phyloP scores from a whole-genome alignment of 2,888 invertebrate species.

The Serrognathus titanus region DNA sequence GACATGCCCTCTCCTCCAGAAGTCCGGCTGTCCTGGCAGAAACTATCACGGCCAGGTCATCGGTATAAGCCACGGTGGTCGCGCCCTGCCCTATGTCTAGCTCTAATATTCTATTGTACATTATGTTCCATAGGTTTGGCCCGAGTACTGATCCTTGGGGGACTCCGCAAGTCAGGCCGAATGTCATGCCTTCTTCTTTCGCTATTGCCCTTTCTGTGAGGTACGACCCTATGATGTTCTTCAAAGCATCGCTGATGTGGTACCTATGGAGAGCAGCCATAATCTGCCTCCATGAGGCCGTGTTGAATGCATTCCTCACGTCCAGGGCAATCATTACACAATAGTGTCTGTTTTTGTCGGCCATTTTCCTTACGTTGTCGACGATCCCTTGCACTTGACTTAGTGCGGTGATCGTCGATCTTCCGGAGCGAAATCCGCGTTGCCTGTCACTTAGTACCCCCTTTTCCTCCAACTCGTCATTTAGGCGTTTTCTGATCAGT shows the following conservation, averaged over 20 bases:
- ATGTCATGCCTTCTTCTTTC: too few species aligned
- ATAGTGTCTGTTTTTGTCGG: too few species aligned
- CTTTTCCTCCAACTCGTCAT: slow-evolving; percentile 17
- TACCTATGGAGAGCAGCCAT: too few species aligned
- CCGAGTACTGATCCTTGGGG: not conserved
- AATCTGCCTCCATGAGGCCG: too few species aligned
- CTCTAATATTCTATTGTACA: not conserved
- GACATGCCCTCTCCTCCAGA: not conserved
- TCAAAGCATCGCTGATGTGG: too few species aligned
- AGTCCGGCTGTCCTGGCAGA: not conserved
- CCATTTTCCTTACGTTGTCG: too few species aligned
- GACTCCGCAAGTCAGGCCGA: too few species aligned
- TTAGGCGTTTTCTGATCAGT: slow-evolving; percentile 25
- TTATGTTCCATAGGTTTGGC: not conserved
- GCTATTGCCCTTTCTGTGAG: too few species aligned
- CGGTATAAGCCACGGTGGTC: not conserved
- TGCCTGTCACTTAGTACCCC: slow-evolving; percentile 12
- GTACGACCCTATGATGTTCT: too few species aligned
- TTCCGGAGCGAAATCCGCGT: slow-evolving; percentile 27
- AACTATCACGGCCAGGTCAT: not conserved
- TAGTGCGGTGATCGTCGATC: slow-evolving; percentile 10
- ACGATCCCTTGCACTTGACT: too few species aligned
- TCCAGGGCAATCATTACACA: too few species aligned
- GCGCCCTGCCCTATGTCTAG: not conserved
- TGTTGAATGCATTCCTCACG: too few species aligned